Conservation (phyloP, 1,140 invertebrate species). For the Drosophila melanica region DNA sequence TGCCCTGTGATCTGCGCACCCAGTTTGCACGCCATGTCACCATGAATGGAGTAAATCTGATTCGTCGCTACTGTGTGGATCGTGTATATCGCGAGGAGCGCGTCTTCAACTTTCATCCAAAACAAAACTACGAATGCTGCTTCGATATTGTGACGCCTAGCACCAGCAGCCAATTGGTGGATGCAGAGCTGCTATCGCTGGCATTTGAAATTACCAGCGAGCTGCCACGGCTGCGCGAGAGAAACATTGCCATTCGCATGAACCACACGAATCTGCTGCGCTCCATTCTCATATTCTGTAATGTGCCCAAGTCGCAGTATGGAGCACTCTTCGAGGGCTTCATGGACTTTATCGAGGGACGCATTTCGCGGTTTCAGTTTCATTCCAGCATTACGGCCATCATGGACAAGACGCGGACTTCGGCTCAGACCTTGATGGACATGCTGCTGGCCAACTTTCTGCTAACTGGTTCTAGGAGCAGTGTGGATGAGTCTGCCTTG, state of each 20-base stretch:
- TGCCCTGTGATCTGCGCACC: conserved; percentile 91
- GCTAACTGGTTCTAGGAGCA: conserved; percentile 83
- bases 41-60: conserved; percentile 90
- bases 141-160: conserved; percentile 95
- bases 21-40: conserved; percentile 93
- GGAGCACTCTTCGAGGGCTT: conserved; percentile 77
- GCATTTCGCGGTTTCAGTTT: conserved; percentile 88
- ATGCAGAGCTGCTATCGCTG: conserved; percentile 93
- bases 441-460: conserved; percentile 90
- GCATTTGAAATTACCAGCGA: conserved; percentile 91
- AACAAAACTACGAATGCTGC: conserved; percentile 94
- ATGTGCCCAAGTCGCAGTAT: conserved; percentile 90
- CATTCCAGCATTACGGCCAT: conserved; percentile 89
- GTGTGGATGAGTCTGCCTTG: conserved; percentile 87
- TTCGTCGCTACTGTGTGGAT: conserved; percentile 94
- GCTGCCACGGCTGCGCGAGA: conserved; percentile 87
- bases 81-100: conserved; percentile 94
- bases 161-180: conserved; percentile 89
- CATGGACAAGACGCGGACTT: conserved; percentile 89
- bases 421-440: conserved; percentile 88
- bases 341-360: conserved; percentile 85
- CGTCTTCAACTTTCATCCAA: conserved; percentile 93
- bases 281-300: conserved; percentile 91
- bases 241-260: conserved; percentile 90
- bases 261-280: conserved; percentile 93